These are phyloP conservation scores for Bos indicus DNA, from an alignment of 2,113 vertebrate genomes.

Conservation along the genomic window DNA sequence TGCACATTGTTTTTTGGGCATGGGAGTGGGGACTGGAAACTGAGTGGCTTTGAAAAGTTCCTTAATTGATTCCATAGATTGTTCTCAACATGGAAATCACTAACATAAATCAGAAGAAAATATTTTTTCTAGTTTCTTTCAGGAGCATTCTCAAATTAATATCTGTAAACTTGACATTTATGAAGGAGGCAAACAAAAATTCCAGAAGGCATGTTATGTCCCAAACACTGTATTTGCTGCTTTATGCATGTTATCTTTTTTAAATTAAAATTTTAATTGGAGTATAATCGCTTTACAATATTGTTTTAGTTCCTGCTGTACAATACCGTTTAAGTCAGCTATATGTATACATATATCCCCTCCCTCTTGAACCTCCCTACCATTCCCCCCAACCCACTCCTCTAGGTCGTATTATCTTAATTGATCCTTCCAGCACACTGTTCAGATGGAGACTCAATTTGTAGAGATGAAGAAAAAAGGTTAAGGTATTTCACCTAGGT, in stretches of 20 bases:
- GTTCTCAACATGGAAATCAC: background rate
- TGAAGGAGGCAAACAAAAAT: background rate
- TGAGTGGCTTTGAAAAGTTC: background rate
- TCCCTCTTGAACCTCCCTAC: background rate
- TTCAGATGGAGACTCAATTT: background rate
- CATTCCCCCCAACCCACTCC: background rate
- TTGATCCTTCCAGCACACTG: background rate
- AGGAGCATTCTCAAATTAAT: background rate
- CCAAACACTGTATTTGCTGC: background rate
- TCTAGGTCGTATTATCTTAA: background rate
- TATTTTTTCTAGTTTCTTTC: background rate
- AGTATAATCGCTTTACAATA: background rate
- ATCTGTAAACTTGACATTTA: background rate
- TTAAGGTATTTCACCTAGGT: background rate
- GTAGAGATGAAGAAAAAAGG: background rate
- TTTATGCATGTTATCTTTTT: background rate
- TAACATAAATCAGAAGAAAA: background rate
- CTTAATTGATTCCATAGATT: background rate
- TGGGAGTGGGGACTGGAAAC: background rate
- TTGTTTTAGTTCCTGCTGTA: background rate
- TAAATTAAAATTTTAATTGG: background rate
- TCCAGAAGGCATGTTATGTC: background rate
- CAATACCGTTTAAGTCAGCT: background rate
- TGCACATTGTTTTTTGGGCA: rapidly evolving
- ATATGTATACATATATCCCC: background rate